Evolutionary conservation across 2,113 vertebrate genomes (phyloP), one percentile per base, ranked within the genome.

Genomic region (Aleadryas rufinucha): DNA sequence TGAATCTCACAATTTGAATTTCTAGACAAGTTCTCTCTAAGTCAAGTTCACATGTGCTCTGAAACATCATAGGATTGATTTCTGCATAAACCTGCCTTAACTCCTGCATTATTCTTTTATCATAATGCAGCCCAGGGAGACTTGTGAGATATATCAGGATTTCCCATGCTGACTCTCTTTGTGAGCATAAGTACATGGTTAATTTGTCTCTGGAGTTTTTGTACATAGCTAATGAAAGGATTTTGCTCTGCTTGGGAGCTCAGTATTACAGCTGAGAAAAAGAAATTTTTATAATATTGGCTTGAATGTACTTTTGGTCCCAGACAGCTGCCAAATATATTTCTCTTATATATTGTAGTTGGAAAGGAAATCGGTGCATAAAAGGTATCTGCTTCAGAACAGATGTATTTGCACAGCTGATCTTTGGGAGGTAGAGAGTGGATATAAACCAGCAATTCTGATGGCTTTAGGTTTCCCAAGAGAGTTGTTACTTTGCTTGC

Each of bases 321-420:
- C 19, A 78, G 52, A 47, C 33, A 82, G 80, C 88, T 95, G 95
- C 93, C 95, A 96, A 90, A 93, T 87, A 33, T 17, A 76, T 92
- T 91, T 86, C 78, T 77, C n/a, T 71, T 44, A 35, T 49, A 57
- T 93, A 96, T 94, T 7, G 18, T 69, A 77, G 81, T 60, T 94
- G 94, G 94, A 97, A 93, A 92, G 96, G 93, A 96, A 96, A 88
- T 90, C 0, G 0, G 47, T 66, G 52, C 64, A 26, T 90, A 70
- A 92, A 91, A 96, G 84, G 31, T 81, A 65, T 90, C 59, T 90
- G 76, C 76, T 71, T 76, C 54, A 37, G 85, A 96, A 87, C 90
- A 96, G 93, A 94, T 96, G 90, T 95, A 84, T 96, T 97, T 96
- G 85, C 53, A 92, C 96, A 97, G 96, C 95, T 96, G 96, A 96